Evolutionary conservation across 2,113 vertebrate species (phyloP), one percentile per base, ranked within the genome.

Genomic region (Elephas maximus): DNA sequence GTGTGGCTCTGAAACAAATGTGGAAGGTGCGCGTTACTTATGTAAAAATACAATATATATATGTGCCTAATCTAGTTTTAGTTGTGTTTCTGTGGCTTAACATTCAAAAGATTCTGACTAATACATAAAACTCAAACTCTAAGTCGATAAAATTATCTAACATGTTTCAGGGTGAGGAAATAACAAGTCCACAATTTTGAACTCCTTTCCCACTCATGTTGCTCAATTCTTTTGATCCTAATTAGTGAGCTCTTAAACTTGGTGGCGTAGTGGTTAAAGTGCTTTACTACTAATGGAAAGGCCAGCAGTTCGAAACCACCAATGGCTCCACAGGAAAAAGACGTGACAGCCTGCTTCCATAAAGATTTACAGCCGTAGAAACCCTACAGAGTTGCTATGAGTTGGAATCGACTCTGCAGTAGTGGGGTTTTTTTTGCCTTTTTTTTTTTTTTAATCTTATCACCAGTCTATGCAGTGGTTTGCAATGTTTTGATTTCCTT

Each of bases 141-240:
- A 83, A 17, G 30, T 67, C 87, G 37, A 78, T 78, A 48, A 88
- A 89, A 88, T 88, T 51, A 78, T 82, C 44, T 73, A 37, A 90
- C 85, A 92, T 30, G 65, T 65, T 44, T 57, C 12, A 60, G 11
- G 23, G 33, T 71, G 23, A 84, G 44, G 17, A 77, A 81, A 37
- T 60, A 79, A 62, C 4, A 83, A 69, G 33, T 30, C 15, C 41
- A 41, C 6, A 2, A 12, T 51, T 57, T 62, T 62, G 10, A 93
- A 51, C 41, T 74, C 1, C 8, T 60, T 24, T 20, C 33, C 48
- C 0, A 4, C 51, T 81, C 53, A 9, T 12, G 23, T 48, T 80
- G 17, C 20, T 82, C 4, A 30, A 2, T 85, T 86, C 44, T 90
- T 15, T 48, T 44, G n/a, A 60, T 37, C 18, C 3, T 71, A n/a